phyloP scores from a whole-genome alignment of 2,888 invertebrate species.

The Exocentrus adspersus region DNA sequence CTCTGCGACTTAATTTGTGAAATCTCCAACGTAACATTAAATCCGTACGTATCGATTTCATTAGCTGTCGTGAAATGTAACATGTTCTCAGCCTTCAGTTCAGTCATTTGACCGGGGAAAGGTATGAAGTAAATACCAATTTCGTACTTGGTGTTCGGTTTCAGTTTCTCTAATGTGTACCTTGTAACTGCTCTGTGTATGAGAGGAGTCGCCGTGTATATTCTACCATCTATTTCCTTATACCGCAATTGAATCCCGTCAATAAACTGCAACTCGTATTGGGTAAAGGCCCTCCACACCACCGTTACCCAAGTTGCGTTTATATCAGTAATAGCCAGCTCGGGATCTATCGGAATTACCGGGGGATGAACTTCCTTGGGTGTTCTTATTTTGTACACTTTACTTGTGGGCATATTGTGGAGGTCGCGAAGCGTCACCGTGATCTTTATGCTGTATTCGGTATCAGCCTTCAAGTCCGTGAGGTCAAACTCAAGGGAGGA shows the following conservation, averaged over 20 bases:
- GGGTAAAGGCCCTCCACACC: constrained; percentile 83
- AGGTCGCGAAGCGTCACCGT: constrained; percentile 81
- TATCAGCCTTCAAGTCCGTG: constrained; percentile 79
- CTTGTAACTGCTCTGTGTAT: constrained; percentile 84
- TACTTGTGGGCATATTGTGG: constrained; percentile 81
- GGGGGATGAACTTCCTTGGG: constrained; percentile 68
- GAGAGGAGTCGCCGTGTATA: constrained; percentile 85
- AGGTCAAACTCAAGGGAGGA: constrained; percentile 87
- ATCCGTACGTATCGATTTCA: constrained; percentile 82
- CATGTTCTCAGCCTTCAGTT: constrained; percentile 77
- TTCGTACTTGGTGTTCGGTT: constrained; percentile 83
- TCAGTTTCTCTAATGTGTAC: constrained; percentile 81
- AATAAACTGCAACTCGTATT: constrained; percentile 83
- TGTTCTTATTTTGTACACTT: constrained; percentile 79
- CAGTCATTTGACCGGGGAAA: constrained; percentile 81
- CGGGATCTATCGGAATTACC: constrained; percentile 76
- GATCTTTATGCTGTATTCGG: constrained; percentile 84
- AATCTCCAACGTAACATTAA: constrained; percentile 81
- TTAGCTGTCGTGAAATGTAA: constrained; percentile 78
- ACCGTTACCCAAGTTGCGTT: constrained; percentile 83
- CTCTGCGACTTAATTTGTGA: constrained; percentile 79
- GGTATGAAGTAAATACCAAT: constrained; percentile 86
- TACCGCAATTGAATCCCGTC: constrained; percentile 90
- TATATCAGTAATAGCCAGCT: constrained; percentile 76
- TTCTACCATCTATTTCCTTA: constrained; percentile 82